A percentile compares a stretch with the other conserved stretches of the same genome.
phyloP scores from a whole-genome alignment of 2,888 invertebrate species.

The Protophormia terraenovae region DNA sequence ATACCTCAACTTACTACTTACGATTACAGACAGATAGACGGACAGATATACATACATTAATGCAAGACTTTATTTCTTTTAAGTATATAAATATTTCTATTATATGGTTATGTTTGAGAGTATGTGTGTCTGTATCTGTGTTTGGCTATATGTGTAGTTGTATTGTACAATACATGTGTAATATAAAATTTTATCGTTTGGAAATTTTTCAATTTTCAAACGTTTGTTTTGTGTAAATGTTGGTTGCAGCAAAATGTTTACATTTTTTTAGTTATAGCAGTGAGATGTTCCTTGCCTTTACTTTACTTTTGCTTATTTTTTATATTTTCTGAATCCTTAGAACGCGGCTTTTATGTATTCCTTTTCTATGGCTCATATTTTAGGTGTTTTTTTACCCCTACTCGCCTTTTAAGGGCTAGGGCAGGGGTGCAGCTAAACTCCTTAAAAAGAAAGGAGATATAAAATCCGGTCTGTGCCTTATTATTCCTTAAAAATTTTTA shows the following conservation, averaged over 20 bases:
- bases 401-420: not conserved
- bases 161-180: constrained; percentile 50
- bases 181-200: constrained; percentile 80
- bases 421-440: not conserved
- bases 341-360: constrained; percentile 45
- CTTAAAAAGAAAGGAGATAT: not conserved
- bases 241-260: not conserved
- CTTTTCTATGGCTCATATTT: constrained; percentile 19
- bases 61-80: constrained; percentile 41
- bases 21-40: not conserved
- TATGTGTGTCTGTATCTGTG: constrained; percentile 10
- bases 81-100: constrained; percentile 16
- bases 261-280: not conserved
- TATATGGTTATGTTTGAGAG: constrained; percentile 17
- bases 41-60: not conserved
- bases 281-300: constrained; percentile 7
- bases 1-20: constrained; percentile 31
- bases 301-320: constrained; percentile 2
- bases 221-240: constrained; percentile 19
- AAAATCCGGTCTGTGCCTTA: too few species aligned
- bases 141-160: constrained; percentile 12
- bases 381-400: not conserved
- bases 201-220: constrained; percentile 80
- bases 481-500: too few species aligned
- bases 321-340: constrained; percentile 49